Conservation (phyloP, 2,888 invertebrate genomes). For the Pyrgus malvae region DNA sequence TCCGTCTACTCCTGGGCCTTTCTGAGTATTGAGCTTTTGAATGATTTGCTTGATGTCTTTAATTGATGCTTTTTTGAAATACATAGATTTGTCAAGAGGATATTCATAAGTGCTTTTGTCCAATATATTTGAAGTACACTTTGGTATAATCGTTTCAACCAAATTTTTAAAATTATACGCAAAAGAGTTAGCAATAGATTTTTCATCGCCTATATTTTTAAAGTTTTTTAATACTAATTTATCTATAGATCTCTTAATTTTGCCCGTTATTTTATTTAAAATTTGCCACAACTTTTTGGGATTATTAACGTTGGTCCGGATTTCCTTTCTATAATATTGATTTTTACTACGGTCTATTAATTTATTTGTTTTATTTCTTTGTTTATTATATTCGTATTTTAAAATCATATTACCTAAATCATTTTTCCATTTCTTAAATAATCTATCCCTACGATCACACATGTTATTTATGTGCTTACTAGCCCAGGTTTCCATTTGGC, state of each 20-base stretch:
- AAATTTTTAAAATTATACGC: background rate
- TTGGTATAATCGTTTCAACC: background rate
- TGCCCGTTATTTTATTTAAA: constrained; percentile 16
- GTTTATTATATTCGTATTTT: constrained; percentile 15
- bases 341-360: constrained; percentile 10
- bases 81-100: background rate
- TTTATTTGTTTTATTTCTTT: constrained; percentile 10
- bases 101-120: background rate
- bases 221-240: constrained; percentile 18
- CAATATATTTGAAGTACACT: background rate
- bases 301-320: constrained; percentile 8
- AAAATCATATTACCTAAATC: constrained; percentile 1
- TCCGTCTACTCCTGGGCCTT: constrained; percentile 15
- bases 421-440: constrained; percentile 18
- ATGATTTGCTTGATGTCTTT: background rate
- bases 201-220: constrained; percentile 3
- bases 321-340: constrained; percentile 11
- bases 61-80: background rate
- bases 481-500: background rate
- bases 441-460: constrained; percentile 9
- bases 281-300: constrained; percentile 18
- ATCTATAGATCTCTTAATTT: constrained; percentile 19
- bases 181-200: constrained; percentile 17
- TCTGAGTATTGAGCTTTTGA: background rate
- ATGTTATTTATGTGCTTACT: constrained; percentile 1